Base-by-base conservation (phyloP, 2,888 invertebrate species). In the Hylaea fasciaria region DNA sequence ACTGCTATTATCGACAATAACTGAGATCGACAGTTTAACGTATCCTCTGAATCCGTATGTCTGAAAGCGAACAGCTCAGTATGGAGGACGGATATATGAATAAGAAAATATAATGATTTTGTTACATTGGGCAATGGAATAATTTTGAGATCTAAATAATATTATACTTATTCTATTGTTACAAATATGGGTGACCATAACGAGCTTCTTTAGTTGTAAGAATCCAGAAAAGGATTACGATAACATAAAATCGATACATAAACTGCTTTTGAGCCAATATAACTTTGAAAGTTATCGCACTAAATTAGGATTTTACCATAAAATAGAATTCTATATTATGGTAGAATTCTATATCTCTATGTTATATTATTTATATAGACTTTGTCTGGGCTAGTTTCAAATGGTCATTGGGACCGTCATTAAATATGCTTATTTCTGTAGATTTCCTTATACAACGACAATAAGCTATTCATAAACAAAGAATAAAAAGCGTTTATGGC, bases 401-500 rank as follows among this genome's bases (percentile, higher is more conserved):
- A 49, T 46, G 65, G 60, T 46, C 32, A 61, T 55, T 13, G 35
- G 46, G 12, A 46, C 40, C 45, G 44, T 49, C 41, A 59, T 52
- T 55, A 60, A 47, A 51, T 48, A 53, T 51, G 41, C 57, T 57
- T 62, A 61, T 64, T 57, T 68, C 55, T 62, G 3, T 49, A 45
- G 14, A 60, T 57, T 51, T 51, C 64, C 62, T 46, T 67, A 62
- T 56, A 60, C 48, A 65, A 63, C 47, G 16, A 65, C 61, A 65
- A 66, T 63, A 63, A 63, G 58, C 56, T 60, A 64, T 56, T 48
- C 60, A 49, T 55, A 57, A 56, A 50, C 59, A 60, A 57, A 56
- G 51, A 50, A 46, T 60, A 45, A 57, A 53, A 50, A 29, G 43
- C 47, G 58, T 72, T 70, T 72, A 73, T 64, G 69, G 68, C 55